Evolutionary conservation across 1,140 invertebrate genomes (phyloP).

Genomic region (Brachionus asplanchnoidis): DNA sequence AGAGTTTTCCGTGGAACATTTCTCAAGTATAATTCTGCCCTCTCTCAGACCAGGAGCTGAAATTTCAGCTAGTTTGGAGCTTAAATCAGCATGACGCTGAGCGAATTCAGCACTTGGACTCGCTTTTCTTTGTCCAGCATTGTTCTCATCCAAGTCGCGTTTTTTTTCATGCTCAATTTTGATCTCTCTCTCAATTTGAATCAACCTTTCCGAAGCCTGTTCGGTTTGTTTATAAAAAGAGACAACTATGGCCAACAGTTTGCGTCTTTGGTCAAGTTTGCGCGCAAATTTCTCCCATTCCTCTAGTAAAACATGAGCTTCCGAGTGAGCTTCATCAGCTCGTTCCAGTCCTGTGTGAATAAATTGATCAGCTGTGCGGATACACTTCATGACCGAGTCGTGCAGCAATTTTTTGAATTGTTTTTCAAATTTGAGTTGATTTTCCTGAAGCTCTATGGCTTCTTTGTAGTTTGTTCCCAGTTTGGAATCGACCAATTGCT

Average conservation of each 20-base stretch:
- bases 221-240: slow-evolving; percentile 71
- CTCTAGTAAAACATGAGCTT: slow-evolving; percentile 69
- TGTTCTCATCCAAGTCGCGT: slow-evolving; percentile 71
- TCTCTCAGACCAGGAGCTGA: slow-evolving; percentile 64
- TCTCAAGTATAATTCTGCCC: slow-evolving; percentile 69
- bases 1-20: slow-evolving; percentile 61
- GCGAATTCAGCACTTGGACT: slow-evolving; percentile 64
- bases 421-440: slow-evolving; percentile 67
- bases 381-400: slow-evolving; percentile 70
- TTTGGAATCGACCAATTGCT: slow-evolving; percentile 52
- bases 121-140: slow-evolving; percentile 63
- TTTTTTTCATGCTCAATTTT: slow-evolving; percentile 42
- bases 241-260: slow-evolving; percentile 65
- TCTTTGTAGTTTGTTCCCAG: slow-evolving; percentile 65
- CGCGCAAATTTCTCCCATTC: slow-evolving; percentile 69
- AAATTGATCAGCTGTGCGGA: slow-evolving; percentile 72
- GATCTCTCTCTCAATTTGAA: slow-evolving; percentile 42
- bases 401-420: slow-evolving; percentile 65
- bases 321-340: slow-evolving; percentile 61
- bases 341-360: slow-evolving; percentile 67
- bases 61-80: slow-evolving; percentile 65
- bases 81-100: slow-evolving; percentile 65
- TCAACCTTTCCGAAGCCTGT: slow-evolving; percentile 50
- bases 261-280: slow-evolving; percentile 66
- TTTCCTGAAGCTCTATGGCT: slow-evolving; percentile 66